A percentile compares a stretch with the other conserved stretches of the same genome.
Evolutionary conservation across 2,888 invertebrate genomes (phyloP).

Genomic region (Drosophila anomelani): DNA sequence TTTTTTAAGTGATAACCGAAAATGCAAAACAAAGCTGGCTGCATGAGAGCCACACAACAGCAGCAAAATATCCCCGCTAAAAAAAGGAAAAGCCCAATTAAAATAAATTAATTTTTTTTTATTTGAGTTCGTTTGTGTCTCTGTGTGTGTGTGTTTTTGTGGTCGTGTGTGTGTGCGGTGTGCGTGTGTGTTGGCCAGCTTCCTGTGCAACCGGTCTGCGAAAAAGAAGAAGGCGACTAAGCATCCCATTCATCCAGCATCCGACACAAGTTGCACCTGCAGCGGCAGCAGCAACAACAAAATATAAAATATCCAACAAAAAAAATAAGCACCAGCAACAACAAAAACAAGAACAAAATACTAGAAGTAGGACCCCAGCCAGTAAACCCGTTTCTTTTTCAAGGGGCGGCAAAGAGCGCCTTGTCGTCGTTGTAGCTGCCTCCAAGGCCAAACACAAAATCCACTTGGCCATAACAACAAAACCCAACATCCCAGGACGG

Average conservation of each 20-base stretch:
- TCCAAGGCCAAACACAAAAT: conserved; percentile 41
- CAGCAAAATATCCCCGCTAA: not conserved
- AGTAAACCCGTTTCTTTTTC: conserved; percentile 57
- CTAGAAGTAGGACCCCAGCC: conserved; percentile 18
- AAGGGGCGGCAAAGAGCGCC: conserved; percentile 5
- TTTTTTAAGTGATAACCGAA: conserved; percentile 12
- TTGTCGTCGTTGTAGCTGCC: not conserved
- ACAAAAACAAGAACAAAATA: conserved; percentile 4
- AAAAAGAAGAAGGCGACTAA: conserved; percentile 44
- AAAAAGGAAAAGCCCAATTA: conserved; percentile 24
- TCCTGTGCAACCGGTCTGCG: conserved; percentile 79
- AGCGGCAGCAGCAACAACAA: conserved; percentile 25
- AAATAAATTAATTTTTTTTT: conserved; percentile 32
- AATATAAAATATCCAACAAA: conserved; percentile 1
- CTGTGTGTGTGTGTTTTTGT: conserved; percentile 23
- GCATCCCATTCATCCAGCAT: conserved; percentile 44
- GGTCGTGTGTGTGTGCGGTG: conserved; percentile 12
- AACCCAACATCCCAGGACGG: conserved; percentile 4
- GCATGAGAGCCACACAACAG: not conserved
- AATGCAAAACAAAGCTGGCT: conserved; percentile 14
- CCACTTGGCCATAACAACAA: conserved; percentile 33
- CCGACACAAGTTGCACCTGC: conserved; percentile 67
- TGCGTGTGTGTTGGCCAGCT: conserved; percentile 47
- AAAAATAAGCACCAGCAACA: conserved; percentile 2
- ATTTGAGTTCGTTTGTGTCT: conserved; percentile 2